Evolutionary conservation across 2,888 invertebrate species (phyloP).

Genomic region (Ganaspis brasiliensis): DNA sequence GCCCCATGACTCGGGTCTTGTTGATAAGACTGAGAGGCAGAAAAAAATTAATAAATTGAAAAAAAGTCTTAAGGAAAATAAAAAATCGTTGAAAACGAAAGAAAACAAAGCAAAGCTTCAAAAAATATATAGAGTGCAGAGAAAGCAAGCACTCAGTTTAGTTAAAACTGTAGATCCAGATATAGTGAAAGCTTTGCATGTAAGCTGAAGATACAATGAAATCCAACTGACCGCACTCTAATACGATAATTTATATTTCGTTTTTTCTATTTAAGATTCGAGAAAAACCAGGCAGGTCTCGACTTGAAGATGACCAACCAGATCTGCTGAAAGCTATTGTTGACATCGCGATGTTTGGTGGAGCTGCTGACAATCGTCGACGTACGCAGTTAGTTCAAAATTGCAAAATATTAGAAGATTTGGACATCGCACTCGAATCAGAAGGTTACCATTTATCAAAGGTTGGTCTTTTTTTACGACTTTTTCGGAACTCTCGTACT

Average conservation of each 20-base stretch:
- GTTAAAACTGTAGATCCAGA: no score
- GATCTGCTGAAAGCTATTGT: conserved; percentile 7
- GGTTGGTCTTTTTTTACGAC: conserved; percentile 62
- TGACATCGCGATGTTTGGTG: not conserved
- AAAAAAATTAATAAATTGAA: not conserved
- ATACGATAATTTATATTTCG: no score
- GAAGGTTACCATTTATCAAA: conserved; percentile 60
- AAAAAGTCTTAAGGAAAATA: not conserved
- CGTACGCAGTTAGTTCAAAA: conserved; percentile 45
- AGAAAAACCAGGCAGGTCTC: not conserved
- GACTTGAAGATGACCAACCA: conserved; percentile 34
- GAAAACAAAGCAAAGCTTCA: no score
- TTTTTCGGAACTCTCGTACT: conserved; percentile 61
- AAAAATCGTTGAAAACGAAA: not conserved
- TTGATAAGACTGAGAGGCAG: not conserved
- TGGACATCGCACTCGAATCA: conserved; percentile 25
- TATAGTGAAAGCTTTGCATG: no score
- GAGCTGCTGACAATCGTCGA: conserved; percentile 47
- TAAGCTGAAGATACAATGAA: no score
- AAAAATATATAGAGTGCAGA: no score
- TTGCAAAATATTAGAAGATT: conserved; percentile 44
- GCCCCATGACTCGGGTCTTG: conserved; percentile 6
- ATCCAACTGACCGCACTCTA: no score
- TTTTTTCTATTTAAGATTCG: not conserved
- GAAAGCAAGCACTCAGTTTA: no score